Evolutionary conservation across 2,888 invertebrate genomes (phyloP), one percentile per base, ranked within the genome.

Genomic region (Diogma glabrata): DNA sequence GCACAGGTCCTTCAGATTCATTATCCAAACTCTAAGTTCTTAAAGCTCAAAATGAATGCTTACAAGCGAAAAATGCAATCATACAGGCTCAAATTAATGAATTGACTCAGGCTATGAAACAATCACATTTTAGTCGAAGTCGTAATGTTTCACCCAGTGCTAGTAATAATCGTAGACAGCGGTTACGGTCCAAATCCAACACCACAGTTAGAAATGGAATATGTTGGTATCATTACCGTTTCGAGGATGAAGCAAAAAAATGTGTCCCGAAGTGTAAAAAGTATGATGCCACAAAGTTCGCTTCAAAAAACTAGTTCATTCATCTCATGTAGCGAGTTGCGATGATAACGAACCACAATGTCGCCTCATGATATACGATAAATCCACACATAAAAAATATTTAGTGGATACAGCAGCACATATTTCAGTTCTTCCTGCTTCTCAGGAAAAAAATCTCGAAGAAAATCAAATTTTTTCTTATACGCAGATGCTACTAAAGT

Each of bases 361-460:
- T 57, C 48, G 43, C 51, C 51, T 51, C 47, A 50, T 40, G 28
- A 26, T 51, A 12, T 51, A 45, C 24, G 52, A 54, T 23, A 48
- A 17, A 2, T 3, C 23, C 2, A 52, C 40, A 30, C 23, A 40
- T 12, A 48, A 52, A 14, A 49, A 53, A 26, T 59, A 52, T 20
- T 45, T 58, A 17, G 33, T 55, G 12, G 54, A 56, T 49, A 57
- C 55, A 7, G 55, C 55, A 8, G 55, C 58, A 8, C 53, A 57
- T 14, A 52, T 57, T 3, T 54, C 55, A 4, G 53, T 54, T 9
- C 30, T 56, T 4, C 58, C 57, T 8, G 45, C 49, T 20, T 40
- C 53, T n/a, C 4, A 10, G 7, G 22, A 12, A 19, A 10, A 3
- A 53, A 22, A 4, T 17, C 36, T 4, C 40, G n/a, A 4, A 9